These are phyloP conservation scores for Ornithorhynchus anatinus DNA, from an alignment of 2,113 vertebrate genomes.

Conservation along the genomic window DNA sequence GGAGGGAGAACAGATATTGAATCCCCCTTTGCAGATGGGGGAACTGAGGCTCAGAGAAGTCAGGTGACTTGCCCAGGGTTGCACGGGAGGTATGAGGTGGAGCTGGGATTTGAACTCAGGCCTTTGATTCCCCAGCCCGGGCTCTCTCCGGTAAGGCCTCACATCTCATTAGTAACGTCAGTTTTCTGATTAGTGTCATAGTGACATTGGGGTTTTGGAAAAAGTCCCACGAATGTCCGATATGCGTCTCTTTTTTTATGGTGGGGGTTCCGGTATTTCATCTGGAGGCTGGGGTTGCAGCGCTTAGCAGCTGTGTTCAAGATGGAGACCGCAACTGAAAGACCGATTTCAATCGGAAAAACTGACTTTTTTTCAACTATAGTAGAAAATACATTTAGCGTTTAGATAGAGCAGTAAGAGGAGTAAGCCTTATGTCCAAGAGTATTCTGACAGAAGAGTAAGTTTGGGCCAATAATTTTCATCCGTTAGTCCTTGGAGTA, in stretches of 20 bases:
- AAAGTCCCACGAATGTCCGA: rapidly evolving
- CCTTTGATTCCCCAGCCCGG: no score
- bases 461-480: rapidly evolving
- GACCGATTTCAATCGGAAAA: background rate
- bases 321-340: background rate
- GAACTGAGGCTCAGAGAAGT: no score
- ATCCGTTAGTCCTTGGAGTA: background rate
- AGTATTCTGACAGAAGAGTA: rapidly evolving
- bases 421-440: background rate
- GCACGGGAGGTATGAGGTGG: no score
- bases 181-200: background rate
- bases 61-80: no score
- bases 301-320: background rate
- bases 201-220: rapidly evolving
- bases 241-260: background rate
- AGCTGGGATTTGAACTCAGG: no score
- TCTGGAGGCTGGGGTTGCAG: background rate
- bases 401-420: background rate
- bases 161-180: background rate
- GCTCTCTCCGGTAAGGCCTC: no score
- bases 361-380: constrained; percentile 31
- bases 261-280: background rate
- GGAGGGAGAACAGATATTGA: no score
- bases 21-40: no score
- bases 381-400: background rate